Conservation (phyloP, 1,140 invertebrate genomes). For the Heliconius congener region DNA sequence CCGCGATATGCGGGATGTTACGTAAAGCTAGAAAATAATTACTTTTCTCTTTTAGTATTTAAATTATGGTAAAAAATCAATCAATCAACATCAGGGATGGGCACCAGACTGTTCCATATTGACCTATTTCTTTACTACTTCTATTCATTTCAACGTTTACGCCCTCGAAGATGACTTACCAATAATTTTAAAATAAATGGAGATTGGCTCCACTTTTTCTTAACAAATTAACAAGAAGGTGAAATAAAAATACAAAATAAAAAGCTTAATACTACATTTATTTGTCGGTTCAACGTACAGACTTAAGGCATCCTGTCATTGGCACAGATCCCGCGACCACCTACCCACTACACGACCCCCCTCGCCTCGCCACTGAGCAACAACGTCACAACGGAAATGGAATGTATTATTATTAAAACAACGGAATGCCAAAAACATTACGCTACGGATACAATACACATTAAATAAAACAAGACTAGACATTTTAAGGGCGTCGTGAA, state of each 20-base stretch:
- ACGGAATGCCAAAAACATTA: constrained; percentile 32
- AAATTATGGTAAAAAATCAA: too few relatives aligned
- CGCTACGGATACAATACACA: constrained; percentile 28
- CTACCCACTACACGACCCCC: constrained; percentile 24
- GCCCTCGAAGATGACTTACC: too few relatives aligned
- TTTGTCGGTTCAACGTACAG: constrained; percentile 79
- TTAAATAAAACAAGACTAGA: constrained; percentile 77
- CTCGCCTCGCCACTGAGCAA: constrained; percentile 56
- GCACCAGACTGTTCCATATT: too few relatives aligned
- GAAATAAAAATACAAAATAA: constrained; percentile 62
- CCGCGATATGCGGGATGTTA: too few relatives aligned
- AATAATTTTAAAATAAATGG: too few relatives aligned
- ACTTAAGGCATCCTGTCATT: constrained; percentile 78
- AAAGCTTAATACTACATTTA: constrained; percentile 79
- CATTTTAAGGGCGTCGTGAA: constrained; percentile 74
- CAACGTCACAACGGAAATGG: constrained; percentile 57
- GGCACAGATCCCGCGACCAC: constrained; percentile 69
- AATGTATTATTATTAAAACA: constrained; percentile 42
- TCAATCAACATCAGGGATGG: too few relatives aligned
- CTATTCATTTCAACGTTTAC: too few relatives aligned
- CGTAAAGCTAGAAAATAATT: too few relatives aligned
- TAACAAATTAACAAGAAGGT: not conserved
- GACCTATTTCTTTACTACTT: too few relatives aligned
- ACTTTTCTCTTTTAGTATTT: too few relatives aligned
- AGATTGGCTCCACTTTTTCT: too few relatives aligned